phyloP scores from a whole-genome alignment of 2,797 vertebrate genomes.

The Characodon lateralis region DNA sequence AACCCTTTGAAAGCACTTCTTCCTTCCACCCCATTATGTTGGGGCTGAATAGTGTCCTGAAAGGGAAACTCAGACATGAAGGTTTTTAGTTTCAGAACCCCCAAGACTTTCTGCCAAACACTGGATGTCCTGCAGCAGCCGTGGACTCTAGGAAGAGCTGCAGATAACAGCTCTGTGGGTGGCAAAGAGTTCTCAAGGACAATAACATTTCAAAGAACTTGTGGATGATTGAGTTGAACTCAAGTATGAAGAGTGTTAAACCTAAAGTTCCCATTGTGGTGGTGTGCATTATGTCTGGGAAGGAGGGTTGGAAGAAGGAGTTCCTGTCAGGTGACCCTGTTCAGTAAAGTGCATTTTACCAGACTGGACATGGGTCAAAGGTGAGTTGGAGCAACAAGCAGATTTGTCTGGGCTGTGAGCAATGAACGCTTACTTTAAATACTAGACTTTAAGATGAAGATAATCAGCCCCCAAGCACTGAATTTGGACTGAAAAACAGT shows the following conservation, averaged over 20 bases:
- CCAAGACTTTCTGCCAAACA: constrained; percentile 33
- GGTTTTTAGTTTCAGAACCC: constrained; percentile 50
- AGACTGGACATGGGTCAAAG: background rate
- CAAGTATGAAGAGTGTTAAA: background rate
- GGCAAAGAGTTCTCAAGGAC: constrained; percentile 1
- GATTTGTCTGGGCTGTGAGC: background rate
- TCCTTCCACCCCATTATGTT: constrained; percentile 61
- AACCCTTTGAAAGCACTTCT: constrained; percentile 61
- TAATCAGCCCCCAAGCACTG: background rate
- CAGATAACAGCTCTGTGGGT: constrained; percentile 17
- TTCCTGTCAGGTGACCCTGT: background rate
- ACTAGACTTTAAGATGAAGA: background rate
- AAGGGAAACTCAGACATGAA: constrained; percentile 34
- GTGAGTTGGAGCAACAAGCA: background rate
- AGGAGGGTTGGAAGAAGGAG: background rate
- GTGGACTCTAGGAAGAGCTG: constrained; percentile 25
- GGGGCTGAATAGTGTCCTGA: constrained; percentile 55
- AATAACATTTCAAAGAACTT: constrained; percentile 1
- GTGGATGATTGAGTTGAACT: background rate
- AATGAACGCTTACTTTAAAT: background rate
- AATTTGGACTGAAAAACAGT: background rate
- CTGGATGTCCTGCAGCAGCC: constrained; percentile 8
- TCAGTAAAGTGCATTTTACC: background rate
- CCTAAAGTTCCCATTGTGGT: background rate
- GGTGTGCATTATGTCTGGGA: background rate